Conservation (phyloP, 2,797 vertebrate genomes). For the Anableps anableps region DNA sequence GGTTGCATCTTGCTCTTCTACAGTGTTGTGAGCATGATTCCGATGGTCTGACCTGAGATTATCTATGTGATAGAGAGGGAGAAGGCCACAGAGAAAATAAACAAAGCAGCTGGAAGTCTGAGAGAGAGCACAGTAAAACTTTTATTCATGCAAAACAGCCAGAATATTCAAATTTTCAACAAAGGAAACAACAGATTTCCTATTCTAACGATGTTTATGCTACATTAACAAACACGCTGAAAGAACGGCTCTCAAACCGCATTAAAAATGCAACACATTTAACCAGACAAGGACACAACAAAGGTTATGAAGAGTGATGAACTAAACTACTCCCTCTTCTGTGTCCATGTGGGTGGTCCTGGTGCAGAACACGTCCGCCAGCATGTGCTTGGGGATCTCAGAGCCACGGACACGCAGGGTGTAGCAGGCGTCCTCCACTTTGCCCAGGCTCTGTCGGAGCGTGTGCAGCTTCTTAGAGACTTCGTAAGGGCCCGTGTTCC, state of each 20-base stretch:
- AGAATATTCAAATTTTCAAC: conserved; percentile 50
- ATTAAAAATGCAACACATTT: conserved; percentile 37
- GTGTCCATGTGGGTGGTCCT: conserved; percentile 88
- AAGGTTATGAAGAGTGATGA: background rate
- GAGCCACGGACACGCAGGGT: conserved; percentile 92
- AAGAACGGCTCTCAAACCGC: conserved; percentile 24
- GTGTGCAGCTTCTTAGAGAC: conserved; percentile 97
- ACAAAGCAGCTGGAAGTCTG: conserved; percentile 44
- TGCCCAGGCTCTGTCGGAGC: conserved; percentile 95
- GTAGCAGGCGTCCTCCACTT: conserved; percentile 98
- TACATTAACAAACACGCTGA: conserved; percentile 26
- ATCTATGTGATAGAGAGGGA: conserved; percentile 52
- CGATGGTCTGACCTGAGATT: conserved; percentile 63
- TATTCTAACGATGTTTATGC: conserved; percentile 34
- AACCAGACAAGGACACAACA: conserved; percentile 7
- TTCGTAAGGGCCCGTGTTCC: conserved; percentile 97
- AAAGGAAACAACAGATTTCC: conserved; percentile 34
- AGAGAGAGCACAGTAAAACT: conserved; percentile 37
- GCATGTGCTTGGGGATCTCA: conserved; percentile 97
- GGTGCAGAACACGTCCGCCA: conserved; percentile 93
- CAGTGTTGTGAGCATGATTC: conserved; percentile 32
- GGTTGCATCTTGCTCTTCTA: conserved; percentile 48
- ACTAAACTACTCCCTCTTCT: conserved; percentile 89
- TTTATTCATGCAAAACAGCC: conserved; percentile 71
- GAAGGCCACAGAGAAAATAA: conserved; percentile 44